Evolutionary conservation across 1,140 invertebrate species (phyloP).

Genomic region (Ridgeia piscesae): DNA sequence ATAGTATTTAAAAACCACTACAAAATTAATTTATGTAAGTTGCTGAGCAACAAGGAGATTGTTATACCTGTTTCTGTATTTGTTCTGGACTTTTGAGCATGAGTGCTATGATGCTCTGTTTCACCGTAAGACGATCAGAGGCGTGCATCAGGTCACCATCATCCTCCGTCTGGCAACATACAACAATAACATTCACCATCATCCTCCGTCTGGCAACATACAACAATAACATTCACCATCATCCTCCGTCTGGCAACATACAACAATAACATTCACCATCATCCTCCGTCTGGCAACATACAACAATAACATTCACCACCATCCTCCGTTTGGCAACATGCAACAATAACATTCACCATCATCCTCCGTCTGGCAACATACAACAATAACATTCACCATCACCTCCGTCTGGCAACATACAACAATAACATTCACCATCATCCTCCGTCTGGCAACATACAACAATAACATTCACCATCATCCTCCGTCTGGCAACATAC

Average conservation of each 20-base stretch:
- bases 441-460: too few relatives aligned
- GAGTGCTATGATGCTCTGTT: constrained; percentile 82
- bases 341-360: too few relatives aligned
- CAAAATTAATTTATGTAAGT: background rate
- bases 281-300: too few relatives aligned
- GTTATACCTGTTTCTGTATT: constrained; percentile 79
- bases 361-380: too few relatives aligned
- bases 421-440: too few relatives aligned
- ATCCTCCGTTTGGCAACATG: too few relatives aligned
- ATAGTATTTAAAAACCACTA: background rate
- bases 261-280: too few relatives aligned
- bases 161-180: constrained; percentile 73
- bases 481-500: too few relatives aligned
- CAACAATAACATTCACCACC: too few relatives aligned
- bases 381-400: too few relatives aligned
- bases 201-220: background rate
- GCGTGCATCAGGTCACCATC: constrained; percentile 75
- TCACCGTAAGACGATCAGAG: constrained; percentile 77
- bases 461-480: too few relatives aligned
- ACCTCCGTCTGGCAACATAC: too few relatives aligned
- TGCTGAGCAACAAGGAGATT: background rate
- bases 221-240: background rate
- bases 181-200: constrained; percentile 13
- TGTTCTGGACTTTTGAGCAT: constrained; percentile 89
- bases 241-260: background rate